Evolutionary conservation across 2,113 vertebrate genomes (phyloP).

Genomic region (Eurystomus gularis): DNA sequence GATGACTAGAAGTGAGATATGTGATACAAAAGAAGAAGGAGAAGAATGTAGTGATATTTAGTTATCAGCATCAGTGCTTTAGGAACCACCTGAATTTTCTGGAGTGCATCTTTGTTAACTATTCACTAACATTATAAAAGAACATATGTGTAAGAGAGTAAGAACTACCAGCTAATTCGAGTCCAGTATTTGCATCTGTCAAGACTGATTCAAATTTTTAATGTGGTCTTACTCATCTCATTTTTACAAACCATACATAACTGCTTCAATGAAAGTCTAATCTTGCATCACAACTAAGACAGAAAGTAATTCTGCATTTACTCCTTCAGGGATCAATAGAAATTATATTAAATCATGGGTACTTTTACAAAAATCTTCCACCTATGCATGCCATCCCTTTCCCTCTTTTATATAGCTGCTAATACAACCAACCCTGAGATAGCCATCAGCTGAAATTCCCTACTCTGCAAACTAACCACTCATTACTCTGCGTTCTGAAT

Average conservation of each 20-base stretch:
- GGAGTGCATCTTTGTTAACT: background rate
- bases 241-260: background rate
- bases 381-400: background rate
- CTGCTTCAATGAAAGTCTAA: background rate
- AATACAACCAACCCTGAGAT: background rate
- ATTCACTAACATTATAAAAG: background rate
- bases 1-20: background rate
- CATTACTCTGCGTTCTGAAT: background rate
- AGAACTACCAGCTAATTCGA: background rate
- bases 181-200: background rate
- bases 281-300: background rate
- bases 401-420: background rate
- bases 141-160: background rate
- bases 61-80: background rate
- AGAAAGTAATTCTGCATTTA: background rate
- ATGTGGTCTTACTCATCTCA: background rate
- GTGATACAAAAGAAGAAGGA: background rate
- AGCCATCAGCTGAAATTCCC: conserved; percentile 4
- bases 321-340: background rate
- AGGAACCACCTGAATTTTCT: background rate
- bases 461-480: background rate
- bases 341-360: background rate
- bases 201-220: background rate
- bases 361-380: background rate
- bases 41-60: background rate